These are phyloP conservation scores for Amphiprion ocellaris DNA, from an alignment of 2,113 vertebrate species.

Conservation along the genomic window DNA sequence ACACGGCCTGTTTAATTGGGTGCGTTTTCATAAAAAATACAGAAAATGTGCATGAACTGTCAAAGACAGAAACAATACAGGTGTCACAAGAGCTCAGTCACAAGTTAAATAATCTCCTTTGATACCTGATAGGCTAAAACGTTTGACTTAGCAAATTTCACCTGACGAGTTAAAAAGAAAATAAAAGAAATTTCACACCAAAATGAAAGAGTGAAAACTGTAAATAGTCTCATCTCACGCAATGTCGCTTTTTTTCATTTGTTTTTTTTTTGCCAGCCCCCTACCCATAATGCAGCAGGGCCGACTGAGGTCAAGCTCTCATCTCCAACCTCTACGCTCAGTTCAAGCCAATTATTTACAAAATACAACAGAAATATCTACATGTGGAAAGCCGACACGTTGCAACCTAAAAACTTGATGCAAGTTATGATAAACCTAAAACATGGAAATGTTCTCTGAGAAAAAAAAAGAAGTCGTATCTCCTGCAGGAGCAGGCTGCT, in stretches of 20 bases:
- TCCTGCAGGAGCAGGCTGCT: conserved; percentile 37
- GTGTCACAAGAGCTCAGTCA: conserved; percentile 71
- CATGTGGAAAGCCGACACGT: conserved; percentile 90
- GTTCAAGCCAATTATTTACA: conserved; percentile 90
- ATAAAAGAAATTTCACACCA: conserved; percentile 82
- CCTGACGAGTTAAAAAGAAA: conserved; percentile 61
- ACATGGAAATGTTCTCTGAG: conserved; percentile 88
- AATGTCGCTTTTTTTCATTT: not conserved
- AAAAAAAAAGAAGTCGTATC: conserved; percentile 36
- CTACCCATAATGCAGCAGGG: conserved; percentile 44
- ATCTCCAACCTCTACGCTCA: conserved; percentile 82
- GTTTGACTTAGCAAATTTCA: conserved; percentile 64
- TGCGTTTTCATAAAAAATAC: conserved; percentile 56
- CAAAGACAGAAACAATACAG: conserved; percentile 65
- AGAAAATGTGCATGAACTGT: conserved; percentile 75
- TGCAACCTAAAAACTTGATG: conserved; percentile 98
- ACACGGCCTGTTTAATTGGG: conserved; percentile 45
- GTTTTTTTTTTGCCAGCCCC: not conserved
- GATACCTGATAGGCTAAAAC: conserved; percentile 69
- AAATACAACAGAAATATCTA: conserved; percentile 94
- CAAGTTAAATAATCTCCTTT: conserved; percentile 66
- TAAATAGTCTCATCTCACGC: conserved; percentile 83
- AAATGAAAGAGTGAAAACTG: conserved; percentile 82
- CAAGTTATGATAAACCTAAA: conserved; percentile 97
- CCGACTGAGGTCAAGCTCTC: conserved; percentile 38